Conservation (phyloP, 2,113 vertebrate genomes). For the Cyprinus carpio region DNA sequence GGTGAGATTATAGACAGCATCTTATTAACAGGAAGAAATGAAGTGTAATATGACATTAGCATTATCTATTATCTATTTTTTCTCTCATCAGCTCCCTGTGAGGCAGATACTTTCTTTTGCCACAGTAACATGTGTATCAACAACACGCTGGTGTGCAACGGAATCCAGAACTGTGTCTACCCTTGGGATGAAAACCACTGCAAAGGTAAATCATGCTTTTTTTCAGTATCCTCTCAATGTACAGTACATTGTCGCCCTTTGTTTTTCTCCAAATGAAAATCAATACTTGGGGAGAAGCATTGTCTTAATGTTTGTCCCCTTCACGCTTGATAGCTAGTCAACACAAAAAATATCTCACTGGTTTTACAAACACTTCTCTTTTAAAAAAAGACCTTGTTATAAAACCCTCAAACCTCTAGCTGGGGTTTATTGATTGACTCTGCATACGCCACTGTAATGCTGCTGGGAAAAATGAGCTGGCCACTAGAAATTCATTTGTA, state of each 20-base stretch:
- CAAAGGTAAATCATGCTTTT: conserved; percentile 83
- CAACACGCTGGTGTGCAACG: conserved; percentile 95
- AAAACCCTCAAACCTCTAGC: not conserved
- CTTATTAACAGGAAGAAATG: conserved; percentile 12
- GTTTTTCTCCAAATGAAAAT: not conserved
- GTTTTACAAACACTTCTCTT: not conserved
- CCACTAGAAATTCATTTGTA: conserved; percentile 36
- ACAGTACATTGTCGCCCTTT: not conserved
- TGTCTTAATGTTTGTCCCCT: not conserved
- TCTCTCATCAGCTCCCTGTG: conserved; percentile 87
- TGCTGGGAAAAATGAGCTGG: conserved; percentile 31
- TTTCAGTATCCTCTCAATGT: not conserved
- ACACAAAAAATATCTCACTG: not conserved
- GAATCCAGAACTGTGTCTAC: conserved; percentile 97
- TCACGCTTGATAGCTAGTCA: not conserved
- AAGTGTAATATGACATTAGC: conserved; percentile 19
- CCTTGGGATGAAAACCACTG: conserved; percentile 99
- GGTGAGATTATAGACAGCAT: conserved; percentile 9
- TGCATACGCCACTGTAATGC: not conserved
- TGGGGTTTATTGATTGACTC: not conserved
- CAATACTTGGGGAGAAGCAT: not conserved
- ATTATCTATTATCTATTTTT: conserved; percentile 12
- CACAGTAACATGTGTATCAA: conserved; percentile 99
- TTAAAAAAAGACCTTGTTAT: conserved; percentile 13
- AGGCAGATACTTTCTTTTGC: conserved; percentile 95